Base-by-base conservation (phyloP, 2,888 invertebrate species). In the Pteria penguin region DNA sequence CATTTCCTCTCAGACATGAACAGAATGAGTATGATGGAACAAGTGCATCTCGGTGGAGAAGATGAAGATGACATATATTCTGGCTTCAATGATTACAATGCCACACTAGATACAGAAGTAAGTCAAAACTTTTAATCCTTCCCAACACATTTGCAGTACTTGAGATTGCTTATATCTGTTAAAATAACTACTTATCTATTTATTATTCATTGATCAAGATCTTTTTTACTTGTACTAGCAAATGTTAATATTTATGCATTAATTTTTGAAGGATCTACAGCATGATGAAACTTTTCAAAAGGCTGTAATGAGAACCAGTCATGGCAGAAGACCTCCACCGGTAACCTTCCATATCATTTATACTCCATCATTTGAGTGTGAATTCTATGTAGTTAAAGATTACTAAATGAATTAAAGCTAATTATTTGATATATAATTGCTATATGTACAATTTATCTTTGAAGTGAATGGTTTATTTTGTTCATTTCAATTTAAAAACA, bases 231-330 rank as follows among this genome's bases (percentile, higher is more conserved):
- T 14, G 2, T n/a, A 11, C 27, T 24, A 14, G 58, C n/a, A 26
- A 4, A 26, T 11, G 26, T 58, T 18, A 2, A n/a, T 14, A 5
- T 22, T 58, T 0, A 58, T 58, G 22, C 22, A 24, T 24, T 11
- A n/a, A 58, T 58, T 2, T 1, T n/a, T n/a, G n/a, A n/a, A 95
- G 90, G 95, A 95, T 89, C 91, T 96, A 77, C 94, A 95, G 67
- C 94, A 95, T 84, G 96, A 96, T 91, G 94, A 95, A 82, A 94
- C 93, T 32, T 95, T 96, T 87, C 96, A 96, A 91, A 95, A 96
- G 90, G 95, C 96, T 14, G 93, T 96, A n/a, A 92, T 96, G 31
- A 94, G 94, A 83, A 95, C 94, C 26, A 95, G 96, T 81, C 95
- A 96, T 87, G 95, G 95, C 24, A 94, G 95, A 63, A 93, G 95